Conservation (phyloP, 2,797 vertebrate genomes). For the Malurus splendens region DNA sequence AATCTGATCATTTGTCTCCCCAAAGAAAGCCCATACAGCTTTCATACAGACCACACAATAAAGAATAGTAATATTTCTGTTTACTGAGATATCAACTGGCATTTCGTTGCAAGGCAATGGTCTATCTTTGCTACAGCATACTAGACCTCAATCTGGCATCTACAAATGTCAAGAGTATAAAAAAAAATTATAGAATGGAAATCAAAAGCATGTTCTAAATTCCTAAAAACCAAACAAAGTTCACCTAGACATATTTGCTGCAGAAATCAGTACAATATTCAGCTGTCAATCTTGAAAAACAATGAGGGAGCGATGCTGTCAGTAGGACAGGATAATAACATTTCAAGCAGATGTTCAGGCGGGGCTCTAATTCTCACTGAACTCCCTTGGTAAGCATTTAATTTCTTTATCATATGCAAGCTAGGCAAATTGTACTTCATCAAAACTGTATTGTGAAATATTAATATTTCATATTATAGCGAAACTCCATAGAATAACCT, state of each 20-base stretch:
- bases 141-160: conserved; percentile 87
- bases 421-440: conserved; percentile 78
- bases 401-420: conserved; percentile 81
- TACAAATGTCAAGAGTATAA: conserved; percentile 87
- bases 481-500: conserved; percentile 77
- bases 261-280: conserved; percentile 76
- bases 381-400: conserved; percentile 79
- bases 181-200: conserved; percentile 54
- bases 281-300: conserved; percentile 78
- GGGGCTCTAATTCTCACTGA: conserved; percentile 74
- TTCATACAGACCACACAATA: conserved; percentile 80
- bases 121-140: conserved; percentile 78
- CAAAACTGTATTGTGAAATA: conserved; percentile 78
- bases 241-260: conserved; percentile 74
- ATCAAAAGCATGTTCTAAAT: conserved; percentile 69
- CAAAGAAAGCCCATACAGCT: conserved; percentile 78
- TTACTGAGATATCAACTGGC: conserved; percentile 90
- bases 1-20: conserved; percentile 86
- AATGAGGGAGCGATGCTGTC: conserved; percentile 68
- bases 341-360: conserved; percentile 81
- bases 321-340: conserved; percentile 77
- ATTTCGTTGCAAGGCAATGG: conserved; percentile 80
- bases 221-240: conserved; percentile 68
- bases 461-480: conserved; percentile 80
- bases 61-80: conserved; percentile 89